These are phyloP conservation scores for Fistularia tabacaria DNA, from an alignment of 2,797 vertebrate species.

Conservation along the genomic window DNA sequence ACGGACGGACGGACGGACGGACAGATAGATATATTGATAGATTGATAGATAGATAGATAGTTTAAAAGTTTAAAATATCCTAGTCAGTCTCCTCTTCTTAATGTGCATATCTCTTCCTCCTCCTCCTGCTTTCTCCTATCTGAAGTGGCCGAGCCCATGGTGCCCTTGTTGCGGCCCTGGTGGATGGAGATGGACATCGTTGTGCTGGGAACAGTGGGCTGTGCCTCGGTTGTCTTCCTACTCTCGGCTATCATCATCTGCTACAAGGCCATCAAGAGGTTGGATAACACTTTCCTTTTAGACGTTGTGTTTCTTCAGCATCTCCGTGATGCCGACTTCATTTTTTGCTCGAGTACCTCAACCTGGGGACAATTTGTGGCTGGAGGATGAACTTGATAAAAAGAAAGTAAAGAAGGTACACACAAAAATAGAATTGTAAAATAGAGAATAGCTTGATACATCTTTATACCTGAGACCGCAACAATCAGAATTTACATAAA, in stretches of 20 bases:
- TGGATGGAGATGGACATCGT: slow-evolving; percentile 89
- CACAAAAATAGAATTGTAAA: too few relatives aligned
- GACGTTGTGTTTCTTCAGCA: too few relatives aligned
- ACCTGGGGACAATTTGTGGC: too few relatives aligned
- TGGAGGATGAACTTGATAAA: too few relatives aligned
- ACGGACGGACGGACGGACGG: background rate
- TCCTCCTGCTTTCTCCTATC: slow-evolving; percentile 14
- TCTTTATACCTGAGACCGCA: too few relatives aligned
- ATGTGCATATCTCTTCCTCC: slow-evolving; percentile 17
- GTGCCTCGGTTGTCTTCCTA: slow-evolving; percentile 85
- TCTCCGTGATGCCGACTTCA: too few relatives aligned
- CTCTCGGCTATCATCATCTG: slow-evolving; percentile 92
- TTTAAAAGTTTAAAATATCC: background rate
- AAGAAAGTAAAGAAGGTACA: too few relatives aligned
- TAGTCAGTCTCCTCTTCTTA: slow-evolving; percentile 16
- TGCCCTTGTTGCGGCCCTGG: slow-evolving; percentile 77
- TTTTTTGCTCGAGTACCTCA: too few relatives aligned
- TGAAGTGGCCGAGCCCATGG: slow-evolving; percentile 78
- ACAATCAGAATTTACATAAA: too few relatives aligned
- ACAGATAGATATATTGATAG: too few relatives aligned
- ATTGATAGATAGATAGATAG: too few relatives aligned
- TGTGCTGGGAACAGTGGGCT: slow-evolving; percentile 85
- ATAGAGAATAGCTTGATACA: too few relatives aligned
- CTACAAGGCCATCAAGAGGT: slow-evolving; percentile 99
- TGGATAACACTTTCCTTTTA: slow-evolving; percentile 26